Evolutionary conservation across 2,888 invertebrate genomes (phyloP).

Genomic region (Cheilosia scutellata): DNA sequence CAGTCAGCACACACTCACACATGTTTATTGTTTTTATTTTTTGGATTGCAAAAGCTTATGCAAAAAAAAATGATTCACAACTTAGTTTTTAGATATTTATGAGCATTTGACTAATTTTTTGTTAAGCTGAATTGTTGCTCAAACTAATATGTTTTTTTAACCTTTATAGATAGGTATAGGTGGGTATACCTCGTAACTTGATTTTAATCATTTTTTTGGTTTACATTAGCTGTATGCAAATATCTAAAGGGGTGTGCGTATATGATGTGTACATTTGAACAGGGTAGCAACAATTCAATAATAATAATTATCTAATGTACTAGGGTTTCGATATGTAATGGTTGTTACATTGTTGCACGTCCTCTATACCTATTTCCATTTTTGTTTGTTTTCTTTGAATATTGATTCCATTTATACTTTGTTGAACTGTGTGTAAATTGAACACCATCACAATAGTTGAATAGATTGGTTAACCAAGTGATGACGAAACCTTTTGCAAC

Average conservation of each 20-base stretch:
- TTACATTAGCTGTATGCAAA: background rate
- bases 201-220: too few species aligned
- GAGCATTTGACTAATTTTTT: background rate
- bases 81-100: background rate
- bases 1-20: background rate
- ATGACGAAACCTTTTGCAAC: background rate
- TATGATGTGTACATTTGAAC: background rate
- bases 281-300: constrained; percentile 3
- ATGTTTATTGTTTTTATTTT: background rate
- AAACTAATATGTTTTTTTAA: background rate
- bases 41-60: background rate
- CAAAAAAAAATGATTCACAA: background rate
- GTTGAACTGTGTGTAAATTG: background rate
- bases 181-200: too few species aligned
- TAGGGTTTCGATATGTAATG: constrained; percentile 2
- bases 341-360: constrained; percentile 7
- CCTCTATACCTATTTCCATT: background rate
- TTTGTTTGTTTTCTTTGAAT: background rate
- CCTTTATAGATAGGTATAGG: background rate
- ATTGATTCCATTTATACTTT: background rate
- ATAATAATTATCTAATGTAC: constrained; percentile 4
- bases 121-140: background rate
- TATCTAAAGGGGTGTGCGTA: background rate
- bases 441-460: background rate
- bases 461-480: background rate